phyloP scores from a whole-genome alignment of 1,140 invertebrate species.

The Pomacea maculata region DNA sequence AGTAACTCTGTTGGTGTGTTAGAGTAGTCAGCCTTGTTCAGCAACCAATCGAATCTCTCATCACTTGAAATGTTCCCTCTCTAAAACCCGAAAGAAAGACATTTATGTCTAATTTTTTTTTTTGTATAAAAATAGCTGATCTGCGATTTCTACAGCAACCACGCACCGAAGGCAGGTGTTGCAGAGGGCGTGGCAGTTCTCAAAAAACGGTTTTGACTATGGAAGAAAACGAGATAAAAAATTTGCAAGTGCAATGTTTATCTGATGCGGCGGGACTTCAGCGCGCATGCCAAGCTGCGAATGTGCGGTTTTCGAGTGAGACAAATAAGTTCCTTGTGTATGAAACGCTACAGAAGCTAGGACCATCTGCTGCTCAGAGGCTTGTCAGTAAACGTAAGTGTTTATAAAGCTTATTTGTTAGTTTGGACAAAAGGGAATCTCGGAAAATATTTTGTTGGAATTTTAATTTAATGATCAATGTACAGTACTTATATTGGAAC shows the following conservation, averaged over 20 bases:
- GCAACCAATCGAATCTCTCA: no score
- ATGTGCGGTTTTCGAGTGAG: slow-evolving; percentile 51
- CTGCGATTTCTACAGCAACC: neutral
- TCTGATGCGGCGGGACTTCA: slow-evolving; percentile 51
- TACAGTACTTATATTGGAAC: neutral
- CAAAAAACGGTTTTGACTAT: neutral
- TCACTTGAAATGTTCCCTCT: no score
- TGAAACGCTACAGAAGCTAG: slow-evolving; percentile 52
- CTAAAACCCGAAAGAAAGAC: no score
- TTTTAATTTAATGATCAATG: neutral
- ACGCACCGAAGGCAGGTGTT: neutral
- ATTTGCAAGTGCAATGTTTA: slow-evolving; percentile 45
- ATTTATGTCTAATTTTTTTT: neutral
- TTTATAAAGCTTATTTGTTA: neutral
- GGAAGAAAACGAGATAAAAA: slow-evolving; percentile 9
- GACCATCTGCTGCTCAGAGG: slow-evolving; percentile 52
- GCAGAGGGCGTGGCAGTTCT: neutral
- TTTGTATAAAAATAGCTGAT: neutral
- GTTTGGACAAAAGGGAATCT: no score
- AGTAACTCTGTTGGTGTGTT: no score
- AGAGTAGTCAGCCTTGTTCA: no score
- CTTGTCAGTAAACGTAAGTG: slow-evolving; percentile 57
- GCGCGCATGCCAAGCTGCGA: slow-evolving; percentile 38
- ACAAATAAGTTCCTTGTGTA: slow-evolving; percentile 56
- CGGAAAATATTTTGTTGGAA: neutral